phyloP scores from a whole-genome alignment of 1,140 invertebrate species.

The Oncopodura yosiiana region DNA sequence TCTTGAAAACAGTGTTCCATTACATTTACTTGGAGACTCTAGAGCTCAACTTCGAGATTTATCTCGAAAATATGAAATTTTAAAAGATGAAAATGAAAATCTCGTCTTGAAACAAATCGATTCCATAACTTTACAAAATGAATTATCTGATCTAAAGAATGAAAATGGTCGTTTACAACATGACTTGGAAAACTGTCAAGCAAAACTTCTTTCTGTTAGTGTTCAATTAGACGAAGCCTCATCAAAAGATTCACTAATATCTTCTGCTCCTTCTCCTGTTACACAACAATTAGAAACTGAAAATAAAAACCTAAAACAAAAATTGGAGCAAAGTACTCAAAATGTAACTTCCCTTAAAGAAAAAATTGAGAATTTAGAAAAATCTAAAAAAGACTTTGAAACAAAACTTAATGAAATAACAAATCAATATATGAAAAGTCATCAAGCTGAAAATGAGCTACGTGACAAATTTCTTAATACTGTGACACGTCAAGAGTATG shows the following conservation, averaged over 20 bases:
- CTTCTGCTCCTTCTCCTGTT: background rate
- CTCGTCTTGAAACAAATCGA: background rate
- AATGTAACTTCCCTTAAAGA: background rate
- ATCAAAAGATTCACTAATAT: no score
- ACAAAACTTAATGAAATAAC: background rate
- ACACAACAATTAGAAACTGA: background rate
- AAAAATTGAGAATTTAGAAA: conserved; percentile 3
- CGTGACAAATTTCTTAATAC: background rate
- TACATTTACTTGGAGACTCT: background rate
- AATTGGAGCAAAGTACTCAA: background rate
- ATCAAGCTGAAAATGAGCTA: conserved; percentile 2
- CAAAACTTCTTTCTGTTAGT: no score
- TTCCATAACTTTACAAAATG: background rate
- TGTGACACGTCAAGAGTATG: conserved; percentile 7
- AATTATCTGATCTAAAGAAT: background rate
- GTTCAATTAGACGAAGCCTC: no score
- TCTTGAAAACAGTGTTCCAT: conserved; percentile 14
- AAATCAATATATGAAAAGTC: background rate
- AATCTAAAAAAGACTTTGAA: background rate
- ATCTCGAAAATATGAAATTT: background rate
- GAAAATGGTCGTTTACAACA: no score
- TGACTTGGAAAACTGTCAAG: no score
- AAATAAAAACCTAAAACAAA: background rate
- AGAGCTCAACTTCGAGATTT: conserved; percentile 5
- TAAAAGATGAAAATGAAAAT: background rate